Base-by-base conservation (phyloP, 2,113 vertebrate genomes). In the Alligator mississippiensis region DNA sequence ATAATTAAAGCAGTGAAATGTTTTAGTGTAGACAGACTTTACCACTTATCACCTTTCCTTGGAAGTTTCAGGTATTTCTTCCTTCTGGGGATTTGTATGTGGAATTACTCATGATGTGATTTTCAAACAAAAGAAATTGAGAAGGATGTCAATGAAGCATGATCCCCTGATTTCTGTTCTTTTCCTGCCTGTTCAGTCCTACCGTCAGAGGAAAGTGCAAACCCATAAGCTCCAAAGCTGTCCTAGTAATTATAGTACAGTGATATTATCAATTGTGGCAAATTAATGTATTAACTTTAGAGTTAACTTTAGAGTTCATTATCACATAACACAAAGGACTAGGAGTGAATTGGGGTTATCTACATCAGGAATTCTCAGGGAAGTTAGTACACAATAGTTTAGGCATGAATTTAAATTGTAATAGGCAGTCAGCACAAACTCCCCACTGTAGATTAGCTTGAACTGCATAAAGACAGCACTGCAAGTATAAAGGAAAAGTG, bases 111-210 rank as follows among this genome's bases (percentile, higher is more conserved):
- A 3, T 64, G 21, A 47, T 4, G 27, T 81, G 54, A 78, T 9
- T 25, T 58, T 85, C 75, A 72, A 66, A 89, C 1, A 3, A 68
- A n/a, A 54, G 60, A 87, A 3, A 11, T 57, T 80, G 68, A 47
- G 74, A 86, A 74, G 6, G 11, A 54, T 18, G 72, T 7, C 2
- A 2, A 0, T 64, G 38, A 58, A 5, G 2, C 15, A 5, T 22
- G 64, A 12, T 86, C 13, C 1, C 2, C 1, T 84, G 30, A 12
- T 19, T 61, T 70, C 70, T 77, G 6, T 55, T 6, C 14, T 5
- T 81, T 84, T 4, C 9, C 17, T 86, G 61, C 11, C 18, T 79
- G 14, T 13, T 83, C 25, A 77, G 10, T 57, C 5, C 22, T 79
- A 30, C 3, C 5, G 30, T 34, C 55, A 74, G n/a, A 87, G 63